Conservation (phyloP, 2,113 vertebrate species). For the Bathybates hornii region DNA sequence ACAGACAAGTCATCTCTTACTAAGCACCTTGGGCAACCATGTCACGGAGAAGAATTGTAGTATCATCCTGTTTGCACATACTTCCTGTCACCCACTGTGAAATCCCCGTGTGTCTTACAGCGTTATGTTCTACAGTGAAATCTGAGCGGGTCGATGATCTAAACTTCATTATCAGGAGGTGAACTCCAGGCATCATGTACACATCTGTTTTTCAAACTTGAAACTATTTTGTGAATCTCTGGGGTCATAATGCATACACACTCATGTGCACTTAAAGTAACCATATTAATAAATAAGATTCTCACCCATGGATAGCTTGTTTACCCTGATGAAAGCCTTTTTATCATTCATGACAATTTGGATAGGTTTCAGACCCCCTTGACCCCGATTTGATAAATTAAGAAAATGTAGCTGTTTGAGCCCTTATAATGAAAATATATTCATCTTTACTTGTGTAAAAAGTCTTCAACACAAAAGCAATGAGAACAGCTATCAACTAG, state of each 20-base stretch:
- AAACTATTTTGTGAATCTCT: neutral
- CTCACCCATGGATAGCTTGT: neutral
- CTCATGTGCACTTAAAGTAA: neutral
- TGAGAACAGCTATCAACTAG: neutral
- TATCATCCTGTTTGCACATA: accelerated
- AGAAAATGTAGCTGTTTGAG: neutral
- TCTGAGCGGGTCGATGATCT: neutral
- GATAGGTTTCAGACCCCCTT: neutral
- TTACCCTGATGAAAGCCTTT: neutral
- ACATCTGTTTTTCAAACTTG: neutral
- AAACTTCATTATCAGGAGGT: neutral
- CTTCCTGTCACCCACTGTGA: neutral
- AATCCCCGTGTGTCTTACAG: neutral
- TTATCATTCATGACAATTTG: neutral
- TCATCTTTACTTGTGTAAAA: neutral
- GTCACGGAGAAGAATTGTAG: neutral
- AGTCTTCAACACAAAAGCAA: neutral
- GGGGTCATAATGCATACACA: accelerated
- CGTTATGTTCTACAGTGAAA: neutral
- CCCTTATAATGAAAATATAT: neutral
- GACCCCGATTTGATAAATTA: neutral
- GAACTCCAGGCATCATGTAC: neutral
- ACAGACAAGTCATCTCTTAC: accelerated
- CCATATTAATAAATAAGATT: neutral
- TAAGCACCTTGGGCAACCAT: neutral